These are phyloP conservation scores for Elmis aenea DNA, from an alignment of 2,888 invertebrate genomes.

Conservation along the genomic window DNA sequence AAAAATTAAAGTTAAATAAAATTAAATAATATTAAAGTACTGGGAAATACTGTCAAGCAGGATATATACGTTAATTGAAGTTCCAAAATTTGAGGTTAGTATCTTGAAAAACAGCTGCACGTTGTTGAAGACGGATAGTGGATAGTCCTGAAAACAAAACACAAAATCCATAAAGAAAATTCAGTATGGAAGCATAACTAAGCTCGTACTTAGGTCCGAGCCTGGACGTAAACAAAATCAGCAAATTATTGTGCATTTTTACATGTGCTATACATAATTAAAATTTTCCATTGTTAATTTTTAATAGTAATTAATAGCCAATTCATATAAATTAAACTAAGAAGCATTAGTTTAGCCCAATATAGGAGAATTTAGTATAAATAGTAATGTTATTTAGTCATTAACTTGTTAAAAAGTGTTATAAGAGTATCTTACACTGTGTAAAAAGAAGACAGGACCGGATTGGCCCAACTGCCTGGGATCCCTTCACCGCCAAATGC, in stretches of 20 bases:
- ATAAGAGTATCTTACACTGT: conserved; percentile 43
- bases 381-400: conserved; percentile 21
- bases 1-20: no score
- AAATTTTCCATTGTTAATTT: neutral
- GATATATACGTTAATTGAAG: no score
- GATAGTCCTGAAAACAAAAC: conserved; percentile 40
- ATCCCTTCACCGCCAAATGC: conserved; percentile 76
- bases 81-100: no score
- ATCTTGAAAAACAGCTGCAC: conserved; percentile 41
- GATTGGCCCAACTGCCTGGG: conserved; percentile 43
- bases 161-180: conserved; percentile 12
- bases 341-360: conserved; percentile 14
- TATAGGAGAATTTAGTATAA: conserved; percentile 15
- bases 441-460: conserved; percentile 41
- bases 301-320: no score
- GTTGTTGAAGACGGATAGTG: conserved; percentile 39
- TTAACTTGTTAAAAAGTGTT: conserved; percentile 33
- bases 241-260: no score
- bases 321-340: no score
- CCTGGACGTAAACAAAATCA: no score
- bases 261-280: neutral
- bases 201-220: neutral
- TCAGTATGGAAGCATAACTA: conserved; percentile 1
- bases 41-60: no score
- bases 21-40: no score